These are phyloP conservation scores for Mustelus asterias DNA, from an alignment of 2,113 vertebrate species.

Conservation along the genomic window DNA sequence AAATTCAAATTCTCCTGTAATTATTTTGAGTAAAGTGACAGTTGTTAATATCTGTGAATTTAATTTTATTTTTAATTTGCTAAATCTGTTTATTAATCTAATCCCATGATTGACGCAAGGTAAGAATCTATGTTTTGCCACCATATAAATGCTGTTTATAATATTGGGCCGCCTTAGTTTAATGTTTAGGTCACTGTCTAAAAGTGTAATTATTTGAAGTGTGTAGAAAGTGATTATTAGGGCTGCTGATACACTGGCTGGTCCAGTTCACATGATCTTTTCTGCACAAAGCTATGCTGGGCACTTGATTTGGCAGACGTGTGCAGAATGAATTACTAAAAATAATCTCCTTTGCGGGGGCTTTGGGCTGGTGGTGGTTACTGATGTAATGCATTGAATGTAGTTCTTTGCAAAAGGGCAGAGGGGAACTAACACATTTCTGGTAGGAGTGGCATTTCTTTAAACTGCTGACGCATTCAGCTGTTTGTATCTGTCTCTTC, in stretches of 20 bases:
- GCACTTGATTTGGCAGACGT: conserved; percentile 37
- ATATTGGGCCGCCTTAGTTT: not conserved
- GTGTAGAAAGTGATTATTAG: conserved; percentile 24
- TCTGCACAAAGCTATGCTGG: conserved; percentile 25
- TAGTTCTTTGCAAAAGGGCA: conserved; percentile 35
- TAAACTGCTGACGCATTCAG: conserved; percentile 33
- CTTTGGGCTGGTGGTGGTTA: conserved; percentile 16
- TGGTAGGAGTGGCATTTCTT: conserved; percentile 36
- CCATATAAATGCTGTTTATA: not conserved
- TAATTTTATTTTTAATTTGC: not conserved
- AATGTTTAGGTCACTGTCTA: conserved; percentile 30
- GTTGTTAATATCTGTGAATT: not conserved
- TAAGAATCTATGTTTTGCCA: not conserved
- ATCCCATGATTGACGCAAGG: not conserved
- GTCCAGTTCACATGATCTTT: conserved; percentile 16
- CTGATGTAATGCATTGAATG: conserved; percentile 36
- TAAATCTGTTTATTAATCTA: not conserved
- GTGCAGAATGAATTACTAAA: conserved; percentile 34
- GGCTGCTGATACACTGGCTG: conserved; percentile 2
- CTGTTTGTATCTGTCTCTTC: conserved; percentile 31
- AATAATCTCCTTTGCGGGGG: conserved; percentile 38
- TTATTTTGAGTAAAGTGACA: not conserved
- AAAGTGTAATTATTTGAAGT: conserved; percentile 15
- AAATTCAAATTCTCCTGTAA: not conserved
- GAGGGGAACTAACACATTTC: conserved; percentile 37